phyloP scores from a whole-genome alignment of 2,113 vertebrate genomes.

The Reinhardtius hippoglossoides region DNA sequence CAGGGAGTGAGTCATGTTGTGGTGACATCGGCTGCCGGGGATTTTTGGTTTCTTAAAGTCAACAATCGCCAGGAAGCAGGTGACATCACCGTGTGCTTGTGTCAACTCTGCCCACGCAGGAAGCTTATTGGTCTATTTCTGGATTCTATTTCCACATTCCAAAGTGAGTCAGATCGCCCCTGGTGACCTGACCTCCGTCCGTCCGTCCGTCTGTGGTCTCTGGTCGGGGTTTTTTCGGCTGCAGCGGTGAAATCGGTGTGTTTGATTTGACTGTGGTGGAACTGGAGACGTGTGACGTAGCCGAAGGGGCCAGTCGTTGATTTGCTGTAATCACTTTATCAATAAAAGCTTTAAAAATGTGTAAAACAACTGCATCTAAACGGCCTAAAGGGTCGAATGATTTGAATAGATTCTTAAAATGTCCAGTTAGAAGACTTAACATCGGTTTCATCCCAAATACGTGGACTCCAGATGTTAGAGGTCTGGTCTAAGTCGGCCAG shows the following conservation, averaged over 20 bases:
- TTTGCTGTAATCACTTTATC: no score
- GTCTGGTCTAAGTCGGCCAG: not conserved
- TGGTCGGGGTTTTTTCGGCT: conserved; percentile 1
- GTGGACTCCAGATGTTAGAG: not conserved
- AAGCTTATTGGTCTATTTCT: conserved; percentile 73
- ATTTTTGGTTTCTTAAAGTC: conserved; percentile 22
- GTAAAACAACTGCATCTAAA: no score
- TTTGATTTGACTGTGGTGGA: no score
- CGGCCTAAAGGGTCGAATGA: no score
- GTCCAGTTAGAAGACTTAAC: no score
- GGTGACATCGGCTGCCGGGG: not conserved
- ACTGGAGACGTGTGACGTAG: no score
- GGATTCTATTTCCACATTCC: conserved; percentile 57
- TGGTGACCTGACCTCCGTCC: conserved; percentile 25
- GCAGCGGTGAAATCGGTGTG: not conserved
- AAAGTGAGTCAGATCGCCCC: conserved; percentile 6
- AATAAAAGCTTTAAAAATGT: no score
- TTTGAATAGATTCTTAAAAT: no score
- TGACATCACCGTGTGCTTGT: conserved; percentile 74
- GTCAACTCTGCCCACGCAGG: conserved; percentile 70
- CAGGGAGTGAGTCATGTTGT: not conserved
- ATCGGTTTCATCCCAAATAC: not conserved
- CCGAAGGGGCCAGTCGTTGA: no score
- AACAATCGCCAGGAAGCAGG: conserved; percentile 69
- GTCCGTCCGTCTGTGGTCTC: no score